Conservation (phyloP, 2,888 invertebrate genomes). For the Protophormia terraenovae region DNA sequence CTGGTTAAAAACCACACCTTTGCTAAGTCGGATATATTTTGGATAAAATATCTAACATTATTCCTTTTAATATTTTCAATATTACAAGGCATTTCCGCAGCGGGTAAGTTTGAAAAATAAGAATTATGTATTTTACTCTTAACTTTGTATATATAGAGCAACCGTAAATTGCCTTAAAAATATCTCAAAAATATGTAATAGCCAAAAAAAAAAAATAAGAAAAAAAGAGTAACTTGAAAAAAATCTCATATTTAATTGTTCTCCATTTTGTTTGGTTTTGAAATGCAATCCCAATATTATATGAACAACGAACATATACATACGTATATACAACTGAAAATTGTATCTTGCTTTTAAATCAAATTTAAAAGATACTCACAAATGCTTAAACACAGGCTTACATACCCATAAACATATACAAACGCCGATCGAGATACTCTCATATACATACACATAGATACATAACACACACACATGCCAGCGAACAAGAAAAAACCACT, state of each 20-base stretch:
- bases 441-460: slow-evolving; percentile 7
- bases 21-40: slow-evolving; percentile 77
- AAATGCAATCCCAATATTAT: slow-evolving; percentile 64
- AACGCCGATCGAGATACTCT: not conserved
- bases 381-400: slow-evolving; percentile 50
- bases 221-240: slow-evolving; percentile 26
- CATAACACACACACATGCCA: not conserved
- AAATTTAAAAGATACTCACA: slow-evolving; percentile 66
- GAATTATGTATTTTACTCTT: not conserved
- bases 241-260: slow-evolving; percentile 66
- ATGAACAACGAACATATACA: not conserved
- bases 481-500: slow-evolving; percentile 44
- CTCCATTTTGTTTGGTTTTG: slow-evolving; percentile 67
- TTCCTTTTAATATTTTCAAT: slow-evolving; percentile 66
- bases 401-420: not conserved
- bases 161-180: not conserved
- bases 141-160: not conserved
- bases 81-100: slow-evolving; percentile 62
- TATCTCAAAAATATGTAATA: not conserved
- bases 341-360: slow-evolving; percentile 67
- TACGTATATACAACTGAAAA: slow-evolving; percentile 11
- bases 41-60: slow-evolving; percentile 74
- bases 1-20: slow-evolving; percentile 75
- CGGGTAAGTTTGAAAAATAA: slow-evolving; percentile 63
- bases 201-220: not conserved